Evolutionary conservation across 2,797 vertebrate species (phyloP), one percentile per base, ranked within the genome.

Genomic region (Schizopygopsis pylzovi): DNA sequence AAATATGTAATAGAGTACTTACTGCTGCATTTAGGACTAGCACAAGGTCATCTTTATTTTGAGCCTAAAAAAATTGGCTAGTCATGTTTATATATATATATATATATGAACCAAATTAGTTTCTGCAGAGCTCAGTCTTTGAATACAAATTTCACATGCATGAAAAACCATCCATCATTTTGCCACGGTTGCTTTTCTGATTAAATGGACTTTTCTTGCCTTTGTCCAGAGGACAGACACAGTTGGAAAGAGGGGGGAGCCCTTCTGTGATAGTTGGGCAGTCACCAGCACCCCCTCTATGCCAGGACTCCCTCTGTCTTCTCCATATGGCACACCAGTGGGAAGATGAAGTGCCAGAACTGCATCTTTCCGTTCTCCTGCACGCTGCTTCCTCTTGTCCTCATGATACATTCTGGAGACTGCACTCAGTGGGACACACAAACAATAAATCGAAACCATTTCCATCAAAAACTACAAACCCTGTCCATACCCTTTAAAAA

Each of bases 281-380:
- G 93, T 93, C 92, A 93, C 91, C 89, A 89, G 87, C 56, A 91
- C 88, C 91, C 90, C 79, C 90, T 91, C 83, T 78, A 88, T 88
- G 90, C 91, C 92, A 94, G 73, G 82, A 86, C 76, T 90, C 92
- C 89, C 25, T 89, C 89, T 45, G 33, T 89, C 91, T 89, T 76
- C 89, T 93, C 93, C 92, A 94, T 94, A 93, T 94, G 93, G 92
- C 88, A 2, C 81, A 93, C 91, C 91, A 92, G 92, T 85, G 71
- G 84, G 87, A 91, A 90, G 87, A 87, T 76, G 22, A 84, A 93
- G 90, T 88, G 88, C 93, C 91, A 93, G 92, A 88, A 67, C 87
- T 83, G 92, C 92, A 92, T 91, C 92, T 94, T 93, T 88, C 88
- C 84, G 61, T 91, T 87, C 90, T 89, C 90, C 87, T 81, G 90